A percentile compares a stretch with the other conserved stretches of the same genome.
Conservation (phyloP, 2,797 vertebrate species). For the Threskiornis aethiopicus region DNA sequence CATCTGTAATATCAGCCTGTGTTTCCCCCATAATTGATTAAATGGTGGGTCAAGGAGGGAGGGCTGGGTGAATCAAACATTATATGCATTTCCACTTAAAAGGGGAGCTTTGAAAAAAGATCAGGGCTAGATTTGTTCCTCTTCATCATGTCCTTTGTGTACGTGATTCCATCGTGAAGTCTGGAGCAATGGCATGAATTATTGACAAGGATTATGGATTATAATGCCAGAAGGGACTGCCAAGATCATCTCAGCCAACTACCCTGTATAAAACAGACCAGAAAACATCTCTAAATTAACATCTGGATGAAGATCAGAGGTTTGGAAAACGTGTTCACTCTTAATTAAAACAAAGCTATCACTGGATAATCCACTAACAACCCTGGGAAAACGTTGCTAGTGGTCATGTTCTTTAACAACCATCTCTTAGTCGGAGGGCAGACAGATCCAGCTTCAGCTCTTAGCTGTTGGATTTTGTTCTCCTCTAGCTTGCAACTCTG, state of each 20-base stretch:
- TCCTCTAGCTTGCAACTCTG: neutral
- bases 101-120: neutral
- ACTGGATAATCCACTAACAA: neutral
- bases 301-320: constrained; percentile 4
- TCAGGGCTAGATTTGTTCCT: neutral
- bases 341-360: neutral
- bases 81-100: neutral
- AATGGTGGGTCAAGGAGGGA: neutral
- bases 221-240: neutral
- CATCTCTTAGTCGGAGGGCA: neutral
- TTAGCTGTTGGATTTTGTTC: neutral
- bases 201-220: neutral
- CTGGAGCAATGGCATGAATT: neutral
- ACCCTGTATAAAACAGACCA: neutral
- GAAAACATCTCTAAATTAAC: neutral
- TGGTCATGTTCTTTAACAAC: neutral
- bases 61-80: neutral
- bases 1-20: neutral
- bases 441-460: neutral
- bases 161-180: neutral
- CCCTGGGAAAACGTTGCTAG: neutral
- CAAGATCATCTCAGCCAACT: neutral
- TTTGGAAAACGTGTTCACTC: neutral
- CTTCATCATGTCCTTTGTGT: neutral
- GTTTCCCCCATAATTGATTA: neutral